These are phyloP conservation scores for Miniopterus natalensis DNA, from an alignment of 2,113 vertebrate species.

Conservation along the genomic window DNA sequence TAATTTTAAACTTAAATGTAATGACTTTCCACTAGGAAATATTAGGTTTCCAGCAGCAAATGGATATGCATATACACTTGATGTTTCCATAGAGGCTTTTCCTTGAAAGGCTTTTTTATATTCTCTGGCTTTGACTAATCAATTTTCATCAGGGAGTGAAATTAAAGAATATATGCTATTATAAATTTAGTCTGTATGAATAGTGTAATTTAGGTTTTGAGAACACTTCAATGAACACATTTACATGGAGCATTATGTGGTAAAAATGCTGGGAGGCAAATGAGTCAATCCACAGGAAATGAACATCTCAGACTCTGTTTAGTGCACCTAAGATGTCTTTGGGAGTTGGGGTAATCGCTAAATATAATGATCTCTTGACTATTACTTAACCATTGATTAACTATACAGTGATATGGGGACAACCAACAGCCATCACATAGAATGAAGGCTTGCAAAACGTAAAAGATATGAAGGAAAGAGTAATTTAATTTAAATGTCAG, in stretches of 20 bases:
- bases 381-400: not conserved
- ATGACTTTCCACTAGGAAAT: constrained; percentile 5
- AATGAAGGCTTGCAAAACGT: not conserved
- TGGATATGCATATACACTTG: not conserved
- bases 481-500: not conserved
- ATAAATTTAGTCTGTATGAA: not conserved
- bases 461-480: not conserved
- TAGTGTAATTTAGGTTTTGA: not conserved
- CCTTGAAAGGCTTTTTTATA: not conserved
- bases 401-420: not conserved
- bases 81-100: not conserved
- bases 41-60: not conserved
- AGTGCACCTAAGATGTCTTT: not conserved
- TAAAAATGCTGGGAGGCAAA: not conserved
- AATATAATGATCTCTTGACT: not conserved
- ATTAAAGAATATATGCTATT: not conserved
- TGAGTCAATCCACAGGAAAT: not conserved
- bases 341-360: not conserved
- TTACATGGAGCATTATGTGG: not conserved
- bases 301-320: not conserved
- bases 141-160: constrained; percentile 36
- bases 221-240: not conserved
- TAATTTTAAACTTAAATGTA: constrained; percentile 36
- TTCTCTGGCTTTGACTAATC: not conserved
- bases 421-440: not conserved